Evolutionary conservation across 2,113 vertebrate species (phyloP).

Genomic region (Dascyllus trimaculatus): DNA sequence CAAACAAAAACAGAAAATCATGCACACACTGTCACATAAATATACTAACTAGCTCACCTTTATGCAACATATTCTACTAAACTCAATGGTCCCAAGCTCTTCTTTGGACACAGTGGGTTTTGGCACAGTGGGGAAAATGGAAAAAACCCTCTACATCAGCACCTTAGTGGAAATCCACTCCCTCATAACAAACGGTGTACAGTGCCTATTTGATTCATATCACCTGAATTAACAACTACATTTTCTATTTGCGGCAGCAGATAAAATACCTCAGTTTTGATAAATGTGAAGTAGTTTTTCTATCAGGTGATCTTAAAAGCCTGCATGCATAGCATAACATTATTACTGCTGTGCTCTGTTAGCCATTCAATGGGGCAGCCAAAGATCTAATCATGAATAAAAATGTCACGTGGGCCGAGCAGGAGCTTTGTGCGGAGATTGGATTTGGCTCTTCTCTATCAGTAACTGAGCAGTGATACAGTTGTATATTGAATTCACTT

Average conservation of each 20-base stretch:
- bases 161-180: not conserved
- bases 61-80: not conserved
- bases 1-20: not conserved
- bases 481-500: not conserved
- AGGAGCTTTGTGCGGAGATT: conserved; percentile 9
- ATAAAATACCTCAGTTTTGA: not conserved
- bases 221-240: not conserved
- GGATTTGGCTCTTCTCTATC: not conserved
- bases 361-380: conserved; percentile 14
- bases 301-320: conserved; percentile 13
- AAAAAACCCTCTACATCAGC: no score
- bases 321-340: not conserved
- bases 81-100: not conserved
- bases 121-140: not conserved
- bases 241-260: not conserved
- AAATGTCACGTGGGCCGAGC: conserved; percentile 7
- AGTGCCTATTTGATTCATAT: not conserved
- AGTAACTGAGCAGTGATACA: not conserved
- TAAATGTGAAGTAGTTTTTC: not conserved
- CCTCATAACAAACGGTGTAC: not conserved
- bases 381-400: conserved; percentile 33
- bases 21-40: conserved; percentile 14
- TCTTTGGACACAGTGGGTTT: not conserved
- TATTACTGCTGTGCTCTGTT: conserved; percentile 26
- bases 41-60: not conserved